A percentile compares a stretch with the other conserved stretches of the same genome.
Conservation (phyloP, 2,888 invertebrate species). For the Halictus quadricinctus region DNA sequence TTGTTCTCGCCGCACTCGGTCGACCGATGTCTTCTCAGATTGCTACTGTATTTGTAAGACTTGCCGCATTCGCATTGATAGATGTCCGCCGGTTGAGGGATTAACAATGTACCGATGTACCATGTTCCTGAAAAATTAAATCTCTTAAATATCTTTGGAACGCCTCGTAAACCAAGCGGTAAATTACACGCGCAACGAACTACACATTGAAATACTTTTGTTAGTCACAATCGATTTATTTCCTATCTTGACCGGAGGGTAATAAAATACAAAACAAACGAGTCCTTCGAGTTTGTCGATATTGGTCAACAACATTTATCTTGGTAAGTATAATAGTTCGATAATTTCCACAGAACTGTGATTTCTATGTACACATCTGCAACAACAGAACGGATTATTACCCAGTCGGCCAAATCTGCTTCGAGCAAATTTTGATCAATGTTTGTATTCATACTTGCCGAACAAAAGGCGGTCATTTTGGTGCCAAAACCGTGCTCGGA, state of each 20-base stretch:
- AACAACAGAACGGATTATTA: background rate
- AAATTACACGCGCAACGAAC: background rate
- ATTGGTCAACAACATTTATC: background rate
- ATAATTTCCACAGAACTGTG: background rate
- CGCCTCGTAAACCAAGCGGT: background rate
- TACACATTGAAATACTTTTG: background rate
- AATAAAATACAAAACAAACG: background rate
- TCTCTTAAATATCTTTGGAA: background rate
- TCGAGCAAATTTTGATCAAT: too few relatives aligned
- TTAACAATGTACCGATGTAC: slow-evolving; percentile 18
- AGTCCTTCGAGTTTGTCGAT: background rate
- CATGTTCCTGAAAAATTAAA: slow-evolving; percentile 31
- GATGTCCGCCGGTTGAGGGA: background rate
- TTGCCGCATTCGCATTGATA: slow-evolving; percentile 68
- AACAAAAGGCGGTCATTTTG: too few relatives aligned
- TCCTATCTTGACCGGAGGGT: background rate
- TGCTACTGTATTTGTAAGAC: slow-evolving; percentile 65
- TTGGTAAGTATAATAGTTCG: background rate
- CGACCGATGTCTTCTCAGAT: slow-evolving; percentile 67
- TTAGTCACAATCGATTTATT: background rate
- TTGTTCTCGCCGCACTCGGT: slow-evolving; percentile 68
- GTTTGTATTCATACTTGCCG: too few relatives aligned
- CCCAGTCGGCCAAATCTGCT: too few relatives aligned
- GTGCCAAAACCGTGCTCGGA: too few relatives aligned
- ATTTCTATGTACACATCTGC: background rate